phyloP scores from a whole-genome alignment of 2,797 vertebrate genomes.

The Silurus aristotelis region DNA sequence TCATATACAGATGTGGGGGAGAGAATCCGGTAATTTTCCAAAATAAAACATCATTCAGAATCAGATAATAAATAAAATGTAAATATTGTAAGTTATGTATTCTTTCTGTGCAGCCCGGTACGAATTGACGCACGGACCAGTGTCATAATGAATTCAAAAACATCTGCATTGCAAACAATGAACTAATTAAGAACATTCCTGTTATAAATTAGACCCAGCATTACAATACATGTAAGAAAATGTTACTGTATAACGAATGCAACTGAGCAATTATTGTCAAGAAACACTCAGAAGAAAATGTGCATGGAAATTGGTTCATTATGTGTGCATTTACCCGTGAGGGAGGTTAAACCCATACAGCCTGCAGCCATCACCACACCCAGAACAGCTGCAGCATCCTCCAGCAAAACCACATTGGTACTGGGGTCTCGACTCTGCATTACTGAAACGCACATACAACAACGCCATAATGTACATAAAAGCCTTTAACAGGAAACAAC shows the following conservation, averaged over 20 bases:
- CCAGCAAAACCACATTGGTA: conserved; percentile 94
- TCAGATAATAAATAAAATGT: too few species aligned
- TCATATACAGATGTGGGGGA: too few species aligned
- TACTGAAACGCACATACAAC: conserved; percentile 70
- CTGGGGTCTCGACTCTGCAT: conserved; percentile 95
- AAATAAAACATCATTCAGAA: too few species aligned
- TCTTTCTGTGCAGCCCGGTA: too few species aligned
- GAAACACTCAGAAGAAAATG: background rate
- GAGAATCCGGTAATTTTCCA: too few species aligned
- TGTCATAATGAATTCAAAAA: background rate
- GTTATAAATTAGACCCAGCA: background rate
- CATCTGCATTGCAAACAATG: background rate
- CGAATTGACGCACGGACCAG: too few species aligned
- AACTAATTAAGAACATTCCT: too few species aligned
- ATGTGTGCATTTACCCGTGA: conserved; percentile 82
- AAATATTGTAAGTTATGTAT: too few species aligned
- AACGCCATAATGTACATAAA: background rate
- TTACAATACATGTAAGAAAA: background rate
- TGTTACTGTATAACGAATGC: background rate
- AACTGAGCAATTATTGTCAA: background rate
- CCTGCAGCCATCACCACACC: conserved; percentile 88
- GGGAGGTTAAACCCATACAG: conserved; percentile 95
- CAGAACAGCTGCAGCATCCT: conserved; percentile 93
- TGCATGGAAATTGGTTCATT: background rate
- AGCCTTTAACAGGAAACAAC: background rate